Evolutionary conservation across 2,113 vertebrate genomes (phyloP).

Genomic region (Anguilla japonica): DNA sequence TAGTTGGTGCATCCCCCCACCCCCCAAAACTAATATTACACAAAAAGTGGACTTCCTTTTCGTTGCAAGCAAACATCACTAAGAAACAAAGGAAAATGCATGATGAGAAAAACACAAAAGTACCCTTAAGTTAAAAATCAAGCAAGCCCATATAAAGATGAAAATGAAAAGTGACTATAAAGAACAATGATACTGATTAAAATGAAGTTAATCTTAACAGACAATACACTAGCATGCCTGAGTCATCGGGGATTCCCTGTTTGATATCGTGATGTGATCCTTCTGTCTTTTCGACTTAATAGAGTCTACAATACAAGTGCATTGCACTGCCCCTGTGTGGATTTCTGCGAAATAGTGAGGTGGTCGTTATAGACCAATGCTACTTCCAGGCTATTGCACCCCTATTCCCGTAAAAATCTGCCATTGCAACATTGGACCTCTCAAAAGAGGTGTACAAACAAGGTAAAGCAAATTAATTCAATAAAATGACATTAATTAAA

Average conservation of each 20-base stretch:
- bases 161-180: neutral
- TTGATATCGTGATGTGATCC: conserved; percentile 24
- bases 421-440: neutral
- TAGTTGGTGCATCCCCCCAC: neutral
- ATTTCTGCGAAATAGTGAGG: conserved; percentile 45
- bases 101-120: conserved; percentile 8
- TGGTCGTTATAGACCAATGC: neutral
- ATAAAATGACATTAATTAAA: neutral
- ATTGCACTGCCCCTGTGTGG: conserved; percentile 47
- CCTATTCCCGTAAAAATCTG: neutral
- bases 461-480: neutral
- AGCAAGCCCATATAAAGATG: conserved; percentile 31
- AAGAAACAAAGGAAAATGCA: neutral
- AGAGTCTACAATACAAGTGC: conserved; percentile 42
- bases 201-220: neutral
- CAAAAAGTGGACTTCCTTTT: neutral
- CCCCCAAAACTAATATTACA: neutral
- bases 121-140: neutral
- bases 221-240: neutral
- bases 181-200: neutral
- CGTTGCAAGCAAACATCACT: conserved; percentile 2
- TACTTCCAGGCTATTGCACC: neutral
- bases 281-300: conserved; percentile 18
- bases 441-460: neutral
- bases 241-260: neutral